These are phyloP conservation scores for Noctilio leporinus DNA, from an alignment of 2,113 vertebrate species.

Conservation along the genomic window DNA sequence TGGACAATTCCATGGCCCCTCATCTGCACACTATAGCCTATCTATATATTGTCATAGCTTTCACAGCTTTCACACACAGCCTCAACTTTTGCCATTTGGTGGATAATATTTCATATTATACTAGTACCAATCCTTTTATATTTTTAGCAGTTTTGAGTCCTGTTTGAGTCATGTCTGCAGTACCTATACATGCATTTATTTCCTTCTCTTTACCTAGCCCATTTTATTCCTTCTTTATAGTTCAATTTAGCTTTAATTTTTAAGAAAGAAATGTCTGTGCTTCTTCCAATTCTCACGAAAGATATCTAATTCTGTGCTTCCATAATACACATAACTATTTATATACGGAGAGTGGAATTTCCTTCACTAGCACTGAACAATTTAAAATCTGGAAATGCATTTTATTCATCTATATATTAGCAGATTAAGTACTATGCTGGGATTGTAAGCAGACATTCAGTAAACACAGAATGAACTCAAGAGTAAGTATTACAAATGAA, in stretches of 20 bases:
- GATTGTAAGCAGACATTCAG: neutral
- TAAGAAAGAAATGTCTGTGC: neutral
- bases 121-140: neutral
- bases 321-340: neutral
- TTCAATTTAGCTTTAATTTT: neutral
- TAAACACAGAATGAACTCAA: neutral
- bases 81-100: neutral
- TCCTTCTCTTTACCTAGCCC: neutral
- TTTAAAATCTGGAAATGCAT: neutral
- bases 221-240: neutral
- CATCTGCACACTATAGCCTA: neutral
- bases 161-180: neutral
- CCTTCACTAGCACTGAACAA: neutral
- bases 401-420: neutral
- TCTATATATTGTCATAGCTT: neutral
- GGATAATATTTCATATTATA: neutral
- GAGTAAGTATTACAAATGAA: neutral
- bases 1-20: neutral
- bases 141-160: neutral
- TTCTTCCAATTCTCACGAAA: neutral
- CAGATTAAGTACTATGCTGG: neutral
- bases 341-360: neutral
- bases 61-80: rapidly evolving
- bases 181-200: neutral
- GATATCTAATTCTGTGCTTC: neutral